Conservation (phyloP, 2,888 invertebrate genomes). For the Sphaerophoria rueppellii region DNA sequence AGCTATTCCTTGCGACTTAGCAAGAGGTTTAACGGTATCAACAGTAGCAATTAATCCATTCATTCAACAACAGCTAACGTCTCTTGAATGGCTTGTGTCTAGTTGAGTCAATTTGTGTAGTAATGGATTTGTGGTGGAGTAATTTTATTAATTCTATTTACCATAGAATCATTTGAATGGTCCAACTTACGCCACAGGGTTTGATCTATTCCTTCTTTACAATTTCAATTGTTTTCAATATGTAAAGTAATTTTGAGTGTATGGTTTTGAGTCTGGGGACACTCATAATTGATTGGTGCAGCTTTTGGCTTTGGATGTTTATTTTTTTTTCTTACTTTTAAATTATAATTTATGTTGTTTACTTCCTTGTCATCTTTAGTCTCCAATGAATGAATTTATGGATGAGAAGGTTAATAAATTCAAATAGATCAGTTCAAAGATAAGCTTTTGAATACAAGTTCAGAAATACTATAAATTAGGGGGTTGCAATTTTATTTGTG, state of each 20-base stretch:
- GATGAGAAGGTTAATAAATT: slow-evolving; percentile 19
- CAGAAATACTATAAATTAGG: too few species aligned
- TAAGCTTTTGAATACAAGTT: not conserved
- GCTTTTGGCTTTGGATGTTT: not conserved
- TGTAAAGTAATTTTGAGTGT: not conserved
- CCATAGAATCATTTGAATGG: slow-evolving; percentile 39
- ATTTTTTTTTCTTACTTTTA: slow-evolving; percentile 13
- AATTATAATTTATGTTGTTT: slow-evolving; percentile 45
- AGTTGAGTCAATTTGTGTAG: slow-evolving; percentile 19
- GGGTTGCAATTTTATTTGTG: too few species aligned
- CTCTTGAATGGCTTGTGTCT: not conserved
- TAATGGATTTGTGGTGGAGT: slow-evolving; percentile 34
- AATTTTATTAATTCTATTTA: slow-evolving; percentile 38
- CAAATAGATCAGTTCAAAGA: not conserved
- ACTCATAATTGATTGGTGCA: slow-evolving; percentile 19
- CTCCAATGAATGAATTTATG: slow-evolving; percentile 7
- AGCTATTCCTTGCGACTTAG: not conserved
- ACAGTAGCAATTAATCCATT: not conserved
- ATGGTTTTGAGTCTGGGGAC: not conserved
- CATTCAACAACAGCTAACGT: not conserved
- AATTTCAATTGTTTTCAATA: not conserved
- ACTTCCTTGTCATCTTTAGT: slow-evolving; percentile 23
- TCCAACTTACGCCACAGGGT: not conserved
- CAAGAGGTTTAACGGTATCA: not conserved
- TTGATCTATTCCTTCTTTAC: not conserved